Evolutionary conservation across 2,113 vertebrate genomes (phyloP).

Genomic region (Malurus cyaneus): DNA sequence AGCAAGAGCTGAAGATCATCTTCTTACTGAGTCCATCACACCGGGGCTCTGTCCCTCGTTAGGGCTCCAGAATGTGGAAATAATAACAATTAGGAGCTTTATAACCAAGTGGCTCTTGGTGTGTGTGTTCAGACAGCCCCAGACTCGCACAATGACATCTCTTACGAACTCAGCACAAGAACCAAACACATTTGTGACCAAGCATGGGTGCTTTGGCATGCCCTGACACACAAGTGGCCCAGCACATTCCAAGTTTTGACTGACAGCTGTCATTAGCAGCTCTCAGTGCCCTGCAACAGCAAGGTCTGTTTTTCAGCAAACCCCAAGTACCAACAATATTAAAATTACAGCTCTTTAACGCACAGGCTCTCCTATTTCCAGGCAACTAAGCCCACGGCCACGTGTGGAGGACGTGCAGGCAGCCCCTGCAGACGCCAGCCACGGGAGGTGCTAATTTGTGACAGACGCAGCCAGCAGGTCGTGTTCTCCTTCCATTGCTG

Average conservation of each 20-base stretch:
- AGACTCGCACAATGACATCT: not conserved
- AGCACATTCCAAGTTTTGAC: not conserved
- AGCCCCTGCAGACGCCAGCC: not conserved
- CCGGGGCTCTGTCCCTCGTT: not conserved
- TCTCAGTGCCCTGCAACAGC: not conserved
- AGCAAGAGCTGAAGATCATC: not conserved
- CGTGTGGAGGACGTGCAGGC: not conserved
- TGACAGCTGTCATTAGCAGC: not conserved
- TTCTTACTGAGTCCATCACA: not conserved
- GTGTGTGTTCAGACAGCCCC: not conserved
- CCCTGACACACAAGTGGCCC: not conserved
- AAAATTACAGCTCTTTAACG: not conserved
- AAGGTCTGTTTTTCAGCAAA: not conserved
- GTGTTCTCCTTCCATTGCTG: not conserved
- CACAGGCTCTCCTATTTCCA: not conserved
- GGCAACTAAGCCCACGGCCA: not conserved
- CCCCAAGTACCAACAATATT: not conserved
- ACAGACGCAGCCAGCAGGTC: not conserved
- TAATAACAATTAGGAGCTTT: not conserved
- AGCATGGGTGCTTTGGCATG: not conserved
- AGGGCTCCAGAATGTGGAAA: not conserved
- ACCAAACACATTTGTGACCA: not conserved
- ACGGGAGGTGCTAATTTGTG: not conserved
- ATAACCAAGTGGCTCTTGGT: not conserved
- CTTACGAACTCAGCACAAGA: not conserved